Evolutionary conservation across 2,797 vertebrate genomes (phyloP).

Genomic region (Falco berigora): DNA sequence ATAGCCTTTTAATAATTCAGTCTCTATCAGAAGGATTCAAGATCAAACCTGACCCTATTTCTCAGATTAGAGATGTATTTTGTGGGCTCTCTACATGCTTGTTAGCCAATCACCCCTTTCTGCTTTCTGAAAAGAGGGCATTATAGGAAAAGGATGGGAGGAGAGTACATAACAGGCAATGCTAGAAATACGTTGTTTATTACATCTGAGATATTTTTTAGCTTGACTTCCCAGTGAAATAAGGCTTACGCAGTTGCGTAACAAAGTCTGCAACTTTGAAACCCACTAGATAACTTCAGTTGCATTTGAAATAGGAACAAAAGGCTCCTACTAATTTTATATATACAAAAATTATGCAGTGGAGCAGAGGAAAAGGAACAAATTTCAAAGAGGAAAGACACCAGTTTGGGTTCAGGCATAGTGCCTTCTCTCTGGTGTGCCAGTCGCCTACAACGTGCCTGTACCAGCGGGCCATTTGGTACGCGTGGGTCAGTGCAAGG

Average conservation of each 20-base stretch:
- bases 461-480: accelerated
- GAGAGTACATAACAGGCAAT: background rate
- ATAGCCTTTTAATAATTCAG: slow-evolving; percentile 49
- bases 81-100: background rate
- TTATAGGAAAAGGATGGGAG: background rate
- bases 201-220: background rate
- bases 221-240: background rate
- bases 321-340: background rate
- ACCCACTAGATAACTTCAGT: background rate
- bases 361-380: background rate
- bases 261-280: background rate
- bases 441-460: background rate
- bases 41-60: slow-evolving; percentile 35
- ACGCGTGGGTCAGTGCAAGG: accelerated
- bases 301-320: background rate
- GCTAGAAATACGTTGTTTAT: background rate
- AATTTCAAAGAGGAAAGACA: background rate
- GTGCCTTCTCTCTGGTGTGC: background rate
- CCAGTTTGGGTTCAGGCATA: background rate
- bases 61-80: background rate
- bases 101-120: background rate
- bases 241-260: background rate
- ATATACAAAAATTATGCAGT: background rate
- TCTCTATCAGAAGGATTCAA: slow-evolving; percentile 37
- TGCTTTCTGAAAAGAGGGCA: background rate